Evolutionary conservation across 2,113 vertebrate genomes (phyloP), one percentile per base, ranked within the genome.

Genomic region (Scomber scombrus): DNA sequence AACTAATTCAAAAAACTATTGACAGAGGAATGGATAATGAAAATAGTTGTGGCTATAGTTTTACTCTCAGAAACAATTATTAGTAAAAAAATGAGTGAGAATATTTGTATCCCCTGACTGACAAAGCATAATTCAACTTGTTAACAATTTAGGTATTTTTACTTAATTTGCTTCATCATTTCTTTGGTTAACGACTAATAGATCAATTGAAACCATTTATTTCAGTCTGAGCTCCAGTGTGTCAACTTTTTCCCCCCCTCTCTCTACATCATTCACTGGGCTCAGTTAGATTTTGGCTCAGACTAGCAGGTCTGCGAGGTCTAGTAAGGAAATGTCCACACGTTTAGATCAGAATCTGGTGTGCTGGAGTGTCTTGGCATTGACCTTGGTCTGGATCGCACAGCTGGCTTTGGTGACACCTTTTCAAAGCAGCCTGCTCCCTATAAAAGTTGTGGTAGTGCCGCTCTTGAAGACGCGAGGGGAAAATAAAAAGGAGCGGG

Each of bases 321-420:
- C 16, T 31, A 13, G 40, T 12, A 14, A 74, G 54, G 29, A 69
- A 78, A 71, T 10, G 56, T 67, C 8, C 23, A 26, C 50, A 70
- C 23, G 18, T 74, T 74, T 40, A 34, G 60, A 70, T 49, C 11
- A 50, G 18, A 67, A 62, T 15, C 71, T 67, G 63, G 49, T n/a
- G 80, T n/a, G 29, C 18, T 47, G 52, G 31, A 21, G 1, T 18
- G 75, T 66, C 69, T 79, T 81, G 77, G 87, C 75, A 71, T 71
- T 82, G 78, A 84, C 72, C 90, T 84, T 67, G 77, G 75, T 70
- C 81, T 64, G 76, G 74, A 82, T 57, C 23, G 2, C 52, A 78
- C 85, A 74, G 80, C 82, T 71, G 69, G 51, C 55, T 84, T 77
- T 63, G 61, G 82, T 75, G 88, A 82, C 85, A 78, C 83, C 72